These are phyloP conservation scores for Emydoidea blandingii DNA, from an alignment of 2,797 vertebrate genomes.

Conservation along the genomic window DNA sequence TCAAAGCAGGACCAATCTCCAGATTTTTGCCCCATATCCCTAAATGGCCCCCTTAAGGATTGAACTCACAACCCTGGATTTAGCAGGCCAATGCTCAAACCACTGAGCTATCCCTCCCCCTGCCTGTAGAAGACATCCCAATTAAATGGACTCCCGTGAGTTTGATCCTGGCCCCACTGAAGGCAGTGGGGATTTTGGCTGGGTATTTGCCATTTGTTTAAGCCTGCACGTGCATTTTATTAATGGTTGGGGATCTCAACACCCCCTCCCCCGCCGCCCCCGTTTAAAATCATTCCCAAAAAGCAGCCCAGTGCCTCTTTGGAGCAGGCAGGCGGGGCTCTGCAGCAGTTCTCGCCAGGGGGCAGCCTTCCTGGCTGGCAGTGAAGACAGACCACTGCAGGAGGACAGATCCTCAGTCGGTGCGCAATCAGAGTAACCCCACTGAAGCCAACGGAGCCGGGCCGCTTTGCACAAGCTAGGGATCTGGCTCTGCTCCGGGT, in stretches of 20 bases:
- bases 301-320: rapidly evolving
- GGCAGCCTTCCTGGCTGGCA: neutral
- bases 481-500: neutral
- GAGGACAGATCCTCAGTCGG: neutral
- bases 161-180: neutral
- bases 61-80: too few relatives aligned
- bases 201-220: neutral
- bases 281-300: neutral
- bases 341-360: rapidly evolving
- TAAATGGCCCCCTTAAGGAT: too few relatives aligned
- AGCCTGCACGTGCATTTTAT: neutral
- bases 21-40: too few relatives aligned
- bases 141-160: neutral
- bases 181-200: neutral
- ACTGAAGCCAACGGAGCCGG: rapidly evolving
- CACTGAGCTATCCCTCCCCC: too few relatives aligned
- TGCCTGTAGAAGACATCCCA: too few relatives aligned
- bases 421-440: neutral
- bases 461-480: neutral
- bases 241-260: too few relatives aligned
- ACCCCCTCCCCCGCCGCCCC: too few relatives aligned
- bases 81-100: too few relatives aligned
- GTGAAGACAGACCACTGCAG: neutral
- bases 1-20: too few relatives aligned
- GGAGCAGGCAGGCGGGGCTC: neutral